A percentile compares a stretch with the other conserved stretches of the same genome.
These are phyloP conservation scores for Lissonota sp. DNA, from an alignment of 2,888 invertebrate species.

Conservation along the genomic window DNA sequence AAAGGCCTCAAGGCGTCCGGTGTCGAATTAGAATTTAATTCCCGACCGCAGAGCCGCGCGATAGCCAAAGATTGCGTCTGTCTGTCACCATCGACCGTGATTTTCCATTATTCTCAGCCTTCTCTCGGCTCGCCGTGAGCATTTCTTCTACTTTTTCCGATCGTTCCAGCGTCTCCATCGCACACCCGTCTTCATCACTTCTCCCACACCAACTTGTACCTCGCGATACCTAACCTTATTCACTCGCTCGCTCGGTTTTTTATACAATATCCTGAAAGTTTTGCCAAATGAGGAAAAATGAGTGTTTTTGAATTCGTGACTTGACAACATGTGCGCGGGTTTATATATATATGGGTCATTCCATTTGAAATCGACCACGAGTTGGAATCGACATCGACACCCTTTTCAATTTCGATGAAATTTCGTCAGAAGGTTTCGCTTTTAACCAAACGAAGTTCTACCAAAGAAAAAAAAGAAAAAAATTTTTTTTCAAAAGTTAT, in stretches of 20 bases:
- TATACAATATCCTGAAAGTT: no score
- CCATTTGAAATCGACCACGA: no score
- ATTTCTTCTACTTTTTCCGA: slow-evolving; percentile 17
- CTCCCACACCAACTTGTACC: background rate
- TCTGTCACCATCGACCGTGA: slow-evolving; percentile 20
- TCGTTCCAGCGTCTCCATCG: background rate
- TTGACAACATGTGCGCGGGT: slow-evolving; percentile 18
- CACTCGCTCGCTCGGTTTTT: no score
- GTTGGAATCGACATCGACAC: no score
- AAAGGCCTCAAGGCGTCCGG: slow-evolving; percentile 63
- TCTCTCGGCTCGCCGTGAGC: slow-evolving; percentile 12
- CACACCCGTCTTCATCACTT: background rate
- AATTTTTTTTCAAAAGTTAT: no score
- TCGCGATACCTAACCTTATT: no score
- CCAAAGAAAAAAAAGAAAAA: no score
- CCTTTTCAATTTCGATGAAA: no score
- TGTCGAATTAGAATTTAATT: slow-evolving; percentile 71
- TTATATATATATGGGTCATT: background rate
- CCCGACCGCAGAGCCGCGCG: slow-evolving; percentile 47
- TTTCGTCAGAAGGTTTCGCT: no score
- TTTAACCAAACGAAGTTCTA: no score
- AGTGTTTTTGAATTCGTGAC: slow-evolving; percentile 18
- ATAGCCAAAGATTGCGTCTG: slow-evolving; percentile 39
- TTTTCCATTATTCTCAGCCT: slow-evolving; percentile 52
- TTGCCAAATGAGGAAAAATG: background rate